phyloP scores from a whole-genome alignment of 2,888 invertebrate species.

The Hedychridium roseum region DNA sequence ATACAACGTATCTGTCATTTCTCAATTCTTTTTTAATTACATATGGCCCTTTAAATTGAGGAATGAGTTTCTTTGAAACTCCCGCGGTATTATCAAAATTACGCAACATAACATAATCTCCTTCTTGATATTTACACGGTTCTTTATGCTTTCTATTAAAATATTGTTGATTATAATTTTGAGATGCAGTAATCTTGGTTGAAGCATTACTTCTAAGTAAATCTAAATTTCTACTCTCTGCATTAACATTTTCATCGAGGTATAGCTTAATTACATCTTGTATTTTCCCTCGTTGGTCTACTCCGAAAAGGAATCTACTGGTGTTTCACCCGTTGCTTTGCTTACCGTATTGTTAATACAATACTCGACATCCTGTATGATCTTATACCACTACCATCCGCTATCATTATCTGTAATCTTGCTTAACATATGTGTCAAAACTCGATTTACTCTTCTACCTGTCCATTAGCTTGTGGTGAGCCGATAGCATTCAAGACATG shows the following conservation, averaged over 20 bases:
- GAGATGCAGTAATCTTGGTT: too few species aligned
- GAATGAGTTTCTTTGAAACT: too few species aligned
- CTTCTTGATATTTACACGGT: too few species aligned
- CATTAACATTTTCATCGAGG: slow-evolving; percentile 15
- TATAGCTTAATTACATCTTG: slow-evolving; percentile 21
- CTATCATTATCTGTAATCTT: slow-evolving; percentile 18
- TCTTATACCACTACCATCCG: slow-evolving; percentile 30
- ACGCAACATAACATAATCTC: too few species aligned
- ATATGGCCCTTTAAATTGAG: too few species aligned
- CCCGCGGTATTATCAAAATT: too few species aligned
- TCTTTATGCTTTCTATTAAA: too few species aligned
- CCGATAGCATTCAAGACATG: slow-evolving; percentile 33
- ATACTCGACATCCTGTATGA: slow-evolving; percentile 27
- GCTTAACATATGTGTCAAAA: slow-evolving; percentile 23
- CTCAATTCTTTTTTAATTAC: too few species aligned
- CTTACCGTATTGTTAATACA: slow-evolving; percentile 33
- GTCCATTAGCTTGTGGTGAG: slow-evolving; percentile 36
- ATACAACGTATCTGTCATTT: too few species aligned
- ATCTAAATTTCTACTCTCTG: too few species aligned
- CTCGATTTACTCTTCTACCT: slow-evolving; percentile 32
- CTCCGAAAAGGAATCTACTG: slow-evolving; percentile 44
- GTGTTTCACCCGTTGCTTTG: slow-evolving; percentile 37
- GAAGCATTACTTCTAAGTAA: too few species aligned
- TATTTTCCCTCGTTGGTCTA: slow-evolving; percentile 35
- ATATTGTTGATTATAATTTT: too few species aligned